Percentiles rank a stretch among this genome's conserved stretches.
Conservation (phyloP, 2,113 vertebrate species). For the Narcine bancroftii region DNA sequence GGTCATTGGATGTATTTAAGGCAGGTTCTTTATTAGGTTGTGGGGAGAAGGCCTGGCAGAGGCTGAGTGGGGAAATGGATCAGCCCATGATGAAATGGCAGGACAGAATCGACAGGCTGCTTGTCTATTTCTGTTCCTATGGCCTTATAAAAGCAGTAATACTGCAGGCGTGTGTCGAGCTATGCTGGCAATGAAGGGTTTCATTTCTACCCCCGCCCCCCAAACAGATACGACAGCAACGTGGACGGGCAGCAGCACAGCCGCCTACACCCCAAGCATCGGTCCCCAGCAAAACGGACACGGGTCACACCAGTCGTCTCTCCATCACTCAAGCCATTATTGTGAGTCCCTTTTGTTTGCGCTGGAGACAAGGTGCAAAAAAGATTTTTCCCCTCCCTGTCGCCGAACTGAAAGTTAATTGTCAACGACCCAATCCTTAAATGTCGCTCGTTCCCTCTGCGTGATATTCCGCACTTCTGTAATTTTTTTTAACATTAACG, state of each 20-base stretch:
- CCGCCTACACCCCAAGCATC: constrained; percentile 50
- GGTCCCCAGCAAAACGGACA: constrained; percentile 56
- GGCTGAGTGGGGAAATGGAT: no score
- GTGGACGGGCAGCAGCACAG: constrained; percentile 55
- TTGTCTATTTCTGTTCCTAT: no score
- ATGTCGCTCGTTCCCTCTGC: neutral
- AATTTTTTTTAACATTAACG: neutral
- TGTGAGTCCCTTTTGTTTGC: constrained; percentile 48
- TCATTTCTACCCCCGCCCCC: neutral
- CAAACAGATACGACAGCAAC: constrained; percentile 45
- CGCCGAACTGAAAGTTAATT: no score
- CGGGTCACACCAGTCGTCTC: constrained; percentile 51
- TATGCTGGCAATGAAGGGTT: neutral
- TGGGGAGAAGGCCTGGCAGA: no score
- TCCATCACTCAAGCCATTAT: constrained; percentile 58
- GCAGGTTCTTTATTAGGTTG: no score
- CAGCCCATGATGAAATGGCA: no score
- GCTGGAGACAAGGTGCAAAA: neutral
- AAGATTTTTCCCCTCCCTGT: neutral
- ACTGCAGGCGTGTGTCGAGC: neutral
- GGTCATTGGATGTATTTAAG: no score
- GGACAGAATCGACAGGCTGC: no score
- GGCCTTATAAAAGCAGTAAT: neutral
- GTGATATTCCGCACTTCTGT: neutral
- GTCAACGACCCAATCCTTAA: neutral